phyloP scores from a whole-genome alignment of 2,113 vertebrate genomes.

The Pluvialis apricaria region DNA sequence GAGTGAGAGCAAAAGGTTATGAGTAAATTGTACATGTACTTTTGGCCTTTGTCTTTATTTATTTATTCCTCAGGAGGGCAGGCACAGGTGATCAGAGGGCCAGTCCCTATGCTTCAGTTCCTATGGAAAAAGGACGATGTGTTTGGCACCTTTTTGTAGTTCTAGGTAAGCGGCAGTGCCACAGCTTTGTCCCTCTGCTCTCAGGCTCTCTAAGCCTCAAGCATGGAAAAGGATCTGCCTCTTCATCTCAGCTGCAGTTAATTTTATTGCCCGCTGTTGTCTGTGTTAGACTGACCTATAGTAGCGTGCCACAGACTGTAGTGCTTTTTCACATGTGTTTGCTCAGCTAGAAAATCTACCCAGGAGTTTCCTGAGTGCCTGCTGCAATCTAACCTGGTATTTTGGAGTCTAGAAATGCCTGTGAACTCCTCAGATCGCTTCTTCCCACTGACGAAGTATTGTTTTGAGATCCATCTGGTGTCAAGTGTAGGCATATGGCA shows the following conservation, averaged over 20 bases:
- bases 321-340: neutral
- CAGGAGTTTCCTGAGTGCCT: constrained; percentile 34
- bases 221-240: neutral
- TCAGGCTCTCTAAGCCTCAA: neutral
- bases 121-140: neutral
- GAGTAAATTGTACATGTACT: neutral
- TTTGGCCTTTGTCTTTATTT: neutral
- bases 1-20: neutral
- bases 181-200: neutral
- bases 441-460: constrained; percentile 58
- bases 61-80: neutral
- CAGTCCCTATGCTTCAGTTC: neutral
- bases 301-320: neutral
- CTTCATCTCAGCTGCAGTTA: neutral
- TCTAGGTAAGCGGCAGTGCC: neutral
- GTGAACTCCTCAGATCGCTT: constrained; percentile 45
- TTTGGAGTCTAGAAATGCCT: constrained; percentile 46
- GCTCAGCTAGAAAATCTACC: constrained; percentile 22
- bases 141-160: neutral
- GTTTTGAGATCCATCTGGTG: constrained; percentile 63
- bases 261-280: neutral
- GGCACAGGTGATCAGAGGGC: neutral
- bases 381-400: constrained; percentile 30
- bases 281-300: neutral
- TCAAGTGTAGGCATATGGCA: constrained; percentile 69